These are phyloP conservation scores for Eumacrocentrus americanus DNA, from an alignment of 2,888 invertebrate species.

Conservation along the genomic window DNA sequence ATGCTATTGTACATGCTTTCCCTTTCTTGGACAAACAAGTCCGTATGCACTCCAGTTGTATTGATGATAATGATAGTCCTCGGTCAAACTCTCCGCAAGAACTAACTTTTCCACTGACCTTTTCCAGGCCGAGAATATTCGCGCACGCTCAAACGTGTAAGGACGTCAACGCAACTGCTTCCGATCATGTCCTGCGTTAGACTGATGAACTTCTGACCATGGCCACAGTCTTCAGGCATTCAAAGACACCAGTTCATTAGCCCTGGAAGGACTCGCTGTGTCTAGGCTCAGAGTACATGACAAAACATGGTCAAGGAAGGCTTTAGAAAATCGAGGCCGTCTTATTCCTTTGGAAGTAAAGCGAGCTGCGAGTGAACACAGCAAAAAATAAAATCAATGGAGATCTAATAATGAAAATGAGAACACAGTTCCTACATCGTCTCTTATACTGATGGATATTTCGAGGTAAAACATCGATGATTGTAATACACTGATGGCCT, in stretches of 20 bases:
- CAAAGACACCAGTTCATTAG: too few species aligned
- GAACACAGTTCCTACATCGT: not conserved
- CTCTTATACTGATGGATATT: not conserved
- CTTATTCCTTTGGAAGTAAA: too few species aligned
- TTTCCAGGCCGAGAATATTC: not conserved
- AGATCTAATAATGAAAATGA: not conserved
- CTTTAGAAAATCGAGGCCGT: conserved; percentile 27
- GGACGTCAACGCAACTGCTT: too few species aligned
- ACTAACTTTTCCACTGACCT: not conserved
- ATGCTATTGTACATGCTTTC: not conserved
- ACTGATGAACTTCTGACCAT: too few species aligned
- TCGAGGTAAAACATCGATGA: not conserved
- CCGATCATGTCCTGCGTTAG: too few species aligned
- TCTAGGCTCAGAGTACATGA: too few species aligned
- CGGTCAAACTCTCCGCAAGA: not conserved
- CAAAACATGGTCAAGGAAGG: conserved; percentile 24
- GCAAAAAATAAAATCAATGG: not conserved
- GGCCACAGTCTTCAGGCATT: too few species aligned
- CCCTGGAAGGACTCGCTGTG: too few species aligned
- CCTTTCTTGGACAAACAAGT: too few species aligned
- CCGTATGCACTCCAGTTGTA: too few species aligned
- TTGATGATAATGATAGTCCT: not conserved
- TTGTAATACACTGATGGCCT: not conserved
- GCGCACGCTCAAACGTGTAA: not conserved
- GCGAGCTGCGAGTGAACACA: not conserved